These are phyloP conservation scores for Chrysopa pallens DNA, from an alignment of 1,140 invertebrate species.

Conservation along the genomic window DNA sequence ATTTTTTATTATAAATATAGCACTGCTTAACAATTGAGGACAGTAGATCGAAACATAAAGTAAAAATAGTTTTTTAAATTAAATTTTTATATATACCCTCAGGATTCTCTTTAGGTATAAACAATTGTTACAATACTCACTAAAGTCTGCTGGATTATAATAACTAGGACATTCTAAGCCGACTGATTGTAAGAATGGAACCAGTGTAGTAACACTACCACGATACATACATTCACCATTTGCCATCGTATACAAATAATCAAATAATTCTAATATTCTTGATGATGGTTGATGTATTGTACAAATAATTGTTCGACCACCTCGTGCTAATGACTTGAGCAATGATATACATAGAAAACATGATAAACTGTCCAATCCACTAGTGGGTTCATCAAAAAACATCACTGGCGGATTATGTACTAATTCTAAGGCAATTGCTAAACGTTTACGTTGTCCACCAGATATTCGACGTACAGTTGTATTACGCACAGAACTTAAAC, in stretches of 20 bases:
- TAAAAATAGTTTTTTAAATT: too few relatives aligned
- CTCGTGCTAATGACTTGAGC: constrained; percentile 56
- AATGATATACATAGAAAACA: constrained; percentile 80
- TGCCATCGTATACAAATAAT: constrained; percentile 74
- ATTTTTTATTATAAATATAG: too few relatives aligned
- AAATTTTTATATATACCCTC: too few relatives aligned
- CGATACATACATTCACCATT: constrained; percentile 87
- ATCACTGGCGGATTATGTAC: constrained; percentile 88
- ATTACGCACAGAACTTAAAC: constrained; percentile 51
- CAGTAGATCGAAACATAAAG: too few relatives aligned
- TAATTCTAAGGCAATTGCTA: constrained; percentile 75
- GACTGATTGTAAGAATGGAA: constrained; percentile 72
- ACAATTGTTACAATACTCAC: constrained; percentile 32
- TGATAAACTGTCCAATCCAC: constrained; percentile 80
- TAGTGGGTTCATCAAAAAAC: constrained; percentile 97
- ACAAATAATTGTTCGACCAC: constrained; percentile 82
- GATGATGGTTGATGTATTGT: constrained; percentile 96
- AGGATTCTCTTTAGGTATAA: too few relatives aligned
- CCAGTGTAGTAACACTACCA: constrained; percentile 58
- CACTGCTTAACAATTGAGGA: too few relatives aligned
- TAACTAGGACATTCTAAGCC: constrained; percentile 78
- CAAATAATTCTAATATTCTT: constrained; percentile 89
- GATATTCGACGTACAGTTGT: constrained; percentile 67
- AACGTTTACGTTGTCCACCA: constrained; percentile 81
- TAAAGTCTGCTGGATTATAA: constrained; percentile 91